Percentiles rank a stretch among this genome's conserved stretches.
Evolutionary conservation across 2,113 vertebrate species (phyloP).

Genomic region (Pollimyrus isidori): DNA sequence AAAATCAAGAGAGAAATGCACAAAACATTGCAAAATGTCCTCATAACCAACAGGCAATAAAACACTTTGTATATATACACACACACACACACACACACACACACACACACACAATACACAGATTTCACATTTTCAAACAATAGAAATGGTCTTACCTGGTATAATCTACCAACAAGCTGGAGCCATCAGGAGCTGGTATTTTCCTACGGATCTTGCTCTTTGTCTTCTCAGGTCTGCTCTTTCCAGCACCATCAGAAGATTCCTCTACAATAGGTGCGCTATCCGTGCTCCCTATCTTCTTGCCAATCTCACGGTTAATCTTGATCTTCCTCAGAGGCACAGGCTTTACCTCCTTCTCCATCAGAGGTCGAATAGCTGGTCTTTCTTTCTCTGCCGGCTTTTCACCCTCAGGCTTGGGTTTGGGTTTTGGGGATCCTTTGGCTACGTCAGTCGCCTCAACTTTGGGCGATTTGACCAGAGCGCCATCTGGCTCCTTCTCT

Average conservation of each 20-base stretch:
- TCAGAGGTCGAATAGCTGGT: conserved; percentile 33
- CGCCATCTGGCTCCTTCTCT: conserved; percentile 59
- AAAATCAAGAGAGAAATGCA: conserved; percentile 23
- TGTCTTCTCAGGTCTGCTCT: conserved; percentile 57
- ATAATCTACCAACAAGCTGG: conserved; percentile 62
- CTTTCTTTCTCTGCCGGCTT: conserved; percentile 49
- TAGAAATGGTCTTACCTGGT: conserved; percentile 63
- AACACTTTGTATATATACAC: neutral
- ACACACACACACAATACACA: neutral
- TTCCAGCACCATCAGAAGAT: conserved; percentile 53
- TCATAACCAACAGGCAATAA: neutral
- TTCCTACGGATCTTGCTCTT: conserved; percentile 65
- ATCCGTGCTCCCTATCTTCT: conserved; percentile 70
- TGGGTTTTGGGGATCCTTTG: conserved; percentile 63
- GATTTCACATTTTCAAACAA: neutral
- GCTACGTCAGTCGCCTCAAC: conserved; percentile 50
- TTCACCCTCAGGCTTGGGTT: conserved; percentile 44
- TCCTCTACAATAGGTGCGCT: conserved; percentile 51
- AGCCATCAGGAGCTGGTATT: conserved; percentile 53
- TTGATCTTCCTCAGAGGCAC: conserved; percentile 85
- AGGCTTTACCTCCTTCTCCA: conserved; percentile 46
- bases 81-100: neutral
- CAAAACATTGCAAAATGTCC: neutral
- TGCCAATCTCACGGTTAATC: conserved; percentile 80
- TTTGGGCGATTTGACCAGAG: conserved; percentile 53